Percentiles rank a stretch among this genome's conserved stretches.
These are phyloP conservation scores for Chrysaora quinquecirrha DNA, from an alignment of 30 jellyfish, hydroid and myxozoan genomes.

Conservation along the genomic window DNA sequence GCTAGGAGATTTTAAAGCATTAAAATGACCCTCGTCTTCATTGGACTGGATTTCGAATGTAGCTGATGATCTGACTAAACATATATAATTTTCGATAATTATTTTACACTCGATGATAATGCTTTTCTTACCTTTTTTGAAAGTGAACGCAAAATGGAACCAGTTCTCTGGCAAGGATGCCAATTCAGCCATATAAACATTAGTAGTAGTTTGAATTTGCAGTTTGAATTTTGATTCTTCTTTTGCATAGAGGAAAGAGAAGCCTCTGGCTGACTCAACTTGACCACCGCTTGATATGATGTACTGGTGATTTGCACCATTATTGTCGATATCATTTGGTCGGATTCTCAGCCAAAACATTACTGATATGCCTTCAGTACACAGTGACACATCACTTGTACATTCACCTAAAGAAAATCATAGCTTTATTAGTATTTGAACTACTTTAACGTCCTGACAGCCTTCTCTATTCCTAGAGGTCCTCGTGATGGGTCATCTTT, in stretches of 20 bases:
- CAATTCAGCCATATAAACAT: conserved; percentile 88
- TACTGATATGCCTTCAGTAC: conserved; percentile 78
- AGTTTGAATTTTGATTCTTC: conserved; percentile 86
- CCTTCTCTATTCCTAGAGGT: no score
- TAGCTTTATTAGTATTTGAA: no score
- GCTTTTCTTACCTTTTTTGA: conserved; percentile 71
- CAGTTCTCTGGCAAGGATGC: conserved; percentile 75
- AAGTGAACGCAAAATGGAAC: conserved; percentile 87
- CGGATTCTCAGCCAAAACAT: conserved; percentile 84
- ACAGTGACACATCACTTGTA: conserved; percentile 75
- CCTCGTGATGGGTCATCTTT: no score
- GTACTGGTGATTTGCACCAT: conserved; percentile 78
- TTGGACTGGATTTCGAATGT: no score
- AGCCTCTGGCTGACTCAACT: conserved; percentile 92
- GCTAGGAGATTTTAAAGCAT: no score
- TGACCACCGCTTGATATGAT: conserved; percentile 97
- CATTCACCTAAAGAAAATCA: conserved; percentile 83
- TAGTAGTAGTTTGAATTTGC: conserved; percentile 77
- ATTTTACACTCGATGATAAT: no score
- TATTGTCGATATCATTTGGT: conserved; percentile 49
- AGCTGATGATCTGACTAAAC: no score
- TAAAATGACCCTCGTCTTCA: no score
- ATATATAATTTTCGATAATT: no score
- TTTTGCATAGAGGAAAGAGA: conserved; percentile 84
- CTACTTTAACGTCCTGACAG: no score